Base-by-base conservation (phyloP, 1,140 invertebrate genomes). In the Heliothis virescens region DNA sequence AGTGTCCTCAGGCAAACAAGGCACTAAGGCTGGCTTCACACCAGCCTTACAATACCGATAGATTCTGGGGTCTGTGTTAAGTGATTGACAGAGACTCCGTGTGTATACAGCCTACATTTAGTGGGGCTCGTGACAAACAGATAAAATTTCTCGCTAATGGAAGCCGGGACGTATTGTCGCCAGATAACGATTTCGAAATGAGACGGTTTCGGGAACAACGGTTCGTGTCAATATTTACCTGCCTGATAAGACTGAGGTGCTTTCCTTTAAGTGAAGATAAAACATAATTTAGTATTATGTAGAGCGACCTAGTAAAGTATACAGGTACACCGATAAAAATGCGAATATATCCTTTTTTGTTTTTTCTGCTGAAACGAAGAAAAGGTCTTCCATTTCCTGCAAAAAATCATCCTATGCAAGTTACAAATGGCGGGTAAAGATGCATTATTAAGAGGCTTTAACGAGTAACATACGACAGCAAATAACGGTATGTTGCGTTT, bases 71-170 rank as follows among this genome's bases (percentile, higher is more conserved):
- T 71, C n/a, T 60, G 80, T 79, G 81, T 79, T 86, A 87, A 84
- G 81, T 81, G 84, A 69, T 76, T 26, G 65, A 82, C 74, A 81
- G 73, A 80, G 78, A 34, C 34, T 13, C 59, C 26, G 73, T 86
- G 69, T 86, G 52, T 63, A 78, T 63, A 63, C 71, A 60, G 55
- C 72, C 79, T 82, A 79, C 79, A 69, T 82, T 80, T 80, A 48
- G 57, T 74, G 71, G 62, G 74, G 73, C 81, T 67, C 82, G 83
- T 85, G 85, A 85, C 81, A 82, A 79, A 85, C 79, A 82, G 82
- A 86, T 84, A 82, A 82, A 79, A 60, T 85, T 81, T 82, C 78
- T 60, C 52, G 62, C 83, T 85, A 87, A 86, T 86, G 82, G 83
- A 86, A 80, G 13, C 16, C 18, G 62, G n/a, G 82, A 81, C 73